Evolutionary conservation across 1,140 invertebrate genomes (phyloP), one percentile per base, ranked within the genome.

Genomic region (Tetramorium alpestre): DNA sequence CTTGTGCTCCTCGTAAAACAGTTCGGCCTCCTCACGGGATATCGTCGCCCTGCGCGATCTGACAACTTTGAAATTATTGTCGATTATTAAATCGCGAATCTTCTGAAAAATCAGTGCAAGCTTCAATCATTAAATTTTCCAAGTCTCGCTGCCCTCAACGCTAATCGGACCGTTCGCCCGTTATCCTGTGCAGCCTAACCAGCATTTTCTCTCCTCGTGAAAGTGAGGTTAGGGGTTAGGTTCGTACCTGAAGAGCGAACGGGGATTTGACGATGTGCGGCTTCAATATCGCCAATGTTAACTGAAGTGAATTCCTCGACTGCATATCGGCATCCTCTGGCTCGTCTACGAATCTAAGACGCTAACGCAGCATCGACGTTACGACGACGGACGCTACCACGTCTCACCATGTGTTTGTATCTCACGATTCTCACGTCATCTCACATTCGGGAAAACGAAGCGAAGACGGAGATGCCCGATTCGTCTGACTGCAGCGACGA

Each of bases 1-100:
- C 92, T 96, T 96, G 94, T 99, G 98, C 93, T 99, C 98, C 41
- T 95, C 94, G 93, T 99, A 99, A 95, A 99, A 99, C 64, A 96
- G 93, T 92, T 97, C 96, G 11, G 98, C 98, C 88, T 97, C 95
- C 91, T 97, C 90, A 69, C 91, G 92, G 65, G 96, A 96, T 81
- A 99, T 96, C 49, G 93, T 94, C 65, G 97, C 95, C 88, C 96
- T 95, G 93, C 97, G 97, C 0, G 97, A 97, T 93, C 96, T 96
- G 13, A 99, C 96, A 82, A 99, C 96, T 92, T 97, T 97, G 92
- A 99, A 98, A 87, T 97, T 96, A 93, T 97, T 97, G 47, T 96
- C 95, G 11, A 97, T 87, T 85, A 99, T 97, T 86, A 97, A 93
- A 56, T 97, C 94, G 90, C 96, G 96, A 75, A 98, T 97, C 87